A percentile compares a stretch with the other conserved stretches of the same genome.
Evolutionary conservation across 2,113 vertebrate genomes (phyloP).

Genomic region (Eolophus roseicapilla): DNA sequence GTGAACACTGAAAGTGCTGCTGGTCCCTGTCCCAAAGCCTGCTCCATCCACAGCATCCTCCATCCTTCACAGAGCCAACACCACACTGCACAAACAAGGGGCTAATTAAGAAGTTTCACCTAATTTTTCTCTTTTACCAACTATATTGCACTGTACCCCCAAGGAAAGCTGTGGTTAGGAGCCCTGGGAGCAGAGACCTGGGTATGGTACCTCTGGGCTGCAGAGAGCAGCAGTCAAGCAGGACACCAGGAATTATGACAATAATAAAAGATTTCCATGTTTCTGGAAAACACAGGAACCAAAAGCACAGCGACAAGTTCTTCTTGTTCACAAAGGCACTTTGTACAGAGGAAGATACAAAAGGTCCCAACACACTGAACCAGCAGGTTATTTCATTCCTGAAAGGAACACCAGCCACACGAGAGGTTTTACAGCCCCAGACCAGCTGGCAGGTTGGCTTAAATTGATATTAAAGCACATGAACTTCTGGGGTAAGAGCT

Average conservation of each 20-base stretch:
- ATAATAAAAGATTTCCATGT: neutral
- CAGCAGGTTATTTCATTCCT: neutral
- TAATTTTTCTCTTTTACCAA: neutral
- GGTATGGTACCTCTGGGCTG: fast-evolving
- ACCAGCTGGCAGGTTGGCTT: neutral
- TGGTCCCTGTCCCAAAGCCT: neutral
- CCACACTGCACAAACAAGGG: neutral
- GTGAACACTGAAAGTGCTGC: fast-evolving
- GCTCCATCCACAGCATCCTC: neutral
- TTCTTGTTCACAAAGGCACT: neutral
- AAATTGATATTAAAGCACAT: fast-evolving
- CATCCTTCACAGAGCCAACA: fast-evolving
- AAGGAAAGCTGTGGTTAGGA: fast-evolving
- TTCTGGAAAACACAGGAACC: neutral
- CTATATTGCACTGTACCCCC: fast-evolving
- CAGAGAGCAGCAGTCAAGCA: neutral
- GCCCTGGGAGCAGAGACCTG: fast-evolving
- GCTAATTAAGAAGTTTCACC: neutral
- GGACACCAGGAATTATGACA: neutral
- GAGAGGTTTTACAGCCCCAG: neutral
- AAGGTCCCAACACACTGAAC: fast-evolving
- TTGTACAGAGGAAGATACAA: neutral
- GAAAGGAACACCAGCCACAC: neutral
- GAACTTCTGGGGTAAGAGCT: neutral
- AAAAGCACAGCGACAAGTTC: neutral